These are phyloP conservation scores for Mus pahari DNA, from an alignment of 2,113 vertebrate species.

Conservation along the genomic window DNA sequence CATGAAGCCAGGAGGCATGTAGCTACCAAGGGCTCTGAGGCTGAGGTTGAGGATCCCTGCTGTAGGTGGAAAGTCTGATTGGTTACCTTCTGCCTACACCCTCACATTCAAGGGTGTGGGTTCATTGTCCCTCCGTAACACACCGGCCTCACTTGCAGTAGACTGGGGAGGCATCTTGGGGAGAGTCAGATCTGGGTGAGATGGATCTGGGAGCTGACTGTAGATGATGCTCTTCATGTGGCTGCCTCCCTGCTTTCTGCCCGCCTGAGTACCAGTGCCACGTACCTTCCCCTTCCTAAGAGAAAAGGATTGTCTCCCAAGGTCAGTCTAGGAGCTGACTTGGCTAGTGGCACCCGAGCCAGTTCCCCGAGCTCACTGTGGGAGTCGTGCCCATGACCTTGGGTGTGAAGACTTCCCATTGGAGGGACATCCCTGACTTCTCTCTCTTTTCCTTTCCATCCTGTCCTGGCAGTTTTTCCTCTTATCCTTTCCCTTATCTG, in stretches of 20 bases:
- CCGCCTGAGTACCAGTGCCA: neutral
- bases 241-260: neutral
- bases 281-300: neutral
- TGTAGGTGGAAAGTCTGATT: too few species aligned
- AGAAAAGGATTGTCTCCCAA: neutral
- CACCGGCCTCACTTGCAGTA: neutral
- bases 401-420: neutral
- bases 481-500: neutral
- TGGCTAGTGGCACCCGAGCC: neutral
- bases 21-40: neutral
- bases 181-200: neutral
- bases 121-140: neutral
- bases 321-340: neutral
- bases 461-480: neutral
- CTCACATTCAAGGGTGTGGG: neutral
- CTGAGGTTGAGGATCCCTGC: neutral
- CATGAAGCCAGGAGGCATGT: neutral
- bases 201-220: neutral
- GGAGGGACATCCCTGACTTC: accelerated
- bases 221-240: neutral
- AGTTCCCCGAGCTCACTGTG: neutral
- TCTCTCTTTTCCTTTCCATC: neutral
- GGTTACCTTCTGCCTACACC: neutral
- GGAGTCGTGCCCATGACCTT: accelerated
- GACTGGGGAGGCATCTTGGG: accelerated